Percentiles rank a stretch among this genome's conserved stretches.
Evolutionary conservation across 2,797 vertebrate species (phyloP).

Genomic region (Pangasius krempfi): DNA sequence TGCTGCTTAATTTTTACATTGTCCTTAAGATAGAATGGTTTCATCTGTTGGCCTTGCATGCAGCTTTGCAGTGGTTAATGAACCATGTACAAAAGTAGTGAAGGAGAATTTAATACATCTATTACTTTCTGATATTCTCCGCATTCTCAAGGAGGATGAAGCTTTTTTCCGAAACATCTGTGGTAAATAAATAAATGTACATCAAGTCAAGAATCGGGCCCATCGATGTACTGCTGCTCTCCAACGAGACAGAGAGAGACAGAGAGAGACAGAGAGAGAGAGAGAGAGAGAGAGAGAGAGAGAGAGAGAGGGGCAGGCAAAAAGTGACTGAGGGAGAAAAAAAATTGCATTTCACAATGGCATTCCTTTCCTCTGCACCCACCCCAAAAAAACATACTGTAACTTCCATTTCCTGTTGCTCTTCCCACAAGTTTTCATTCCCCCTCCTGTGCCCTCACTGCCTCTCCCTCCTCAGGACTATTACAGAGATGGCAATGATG

Average conservation of each 20-base stretch:
- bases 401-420: slow-evolving; percentile 61
- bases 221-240: slow-evolving; percentile 46
- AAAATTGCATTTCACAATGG: slow-evolving; percentile 52
- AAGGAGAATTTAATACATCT: slow-evolving; percentile 76
- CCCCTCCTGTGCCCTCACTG: slow-evolving; percentile 43
- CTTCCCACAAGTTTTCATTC: slow-evolving; percentile 54
- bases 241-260: slow-evolving; percentile 32
- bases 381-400: slow-evolving; percentile 52
- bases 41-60: slow-evolving; percentile 64
- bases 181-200: slow-evolving; percentile 66
- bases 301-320: neutral
- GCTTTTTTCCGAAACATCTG: slow-evolving; percentile 84
- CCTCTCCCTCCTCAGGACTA: slow-evolving; percentile 53
- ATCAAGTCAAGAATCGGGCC: slow-evolving; percentile 59
- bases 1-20: neutral
- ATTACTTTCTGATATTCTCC: slow-evolving; percentile 78
- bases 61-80: slow-evolving; percentile 55
- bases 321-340: slow-evolving; percentile 44
- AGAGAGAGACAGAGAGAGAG: slow-evolving; percentile 8
- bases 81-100: slow-evolving; percentile 63
- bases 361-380: slow-evolving; percentile 24
- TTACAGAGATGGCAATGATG: slow-evolving; percentile 46
- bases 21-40: slow-evolving; percentile 58
- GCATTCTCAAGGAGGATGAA: slow-evolving; percentile 81
- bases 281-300: slow-evolving; percentile 31